A percentile compares a stretch with the other conserved stretches of the same genome.
Evolutionary conservation across 2,113 vertebrate genomes (phyloP).

Genomic region (Pterocles gutturalis): DNA sequence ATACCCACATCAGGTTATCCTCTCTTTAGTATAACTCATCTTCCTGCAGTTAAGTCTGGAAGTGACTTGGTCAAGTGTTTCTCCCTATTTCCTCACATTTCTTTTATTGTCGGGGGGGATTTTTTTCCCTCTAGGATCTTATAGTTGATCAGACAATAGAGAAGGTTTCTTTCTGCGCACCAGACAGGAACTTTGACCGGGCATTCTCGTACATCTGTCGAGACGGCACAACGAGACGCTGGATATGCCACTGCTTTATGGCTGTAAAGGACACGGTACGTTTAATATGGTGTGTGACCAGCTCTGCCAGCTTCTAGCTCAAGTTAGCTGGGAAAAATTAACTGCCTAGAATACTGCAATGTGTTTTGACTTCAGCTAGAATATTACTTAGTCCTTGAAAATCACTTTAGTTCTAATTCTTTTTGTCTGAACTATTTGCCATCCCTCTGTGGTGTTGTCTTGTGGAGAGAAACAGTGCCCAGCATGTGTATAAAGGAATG

Average conservation of each 20-base stretch:
- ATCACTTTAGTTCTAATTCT: not conserved
- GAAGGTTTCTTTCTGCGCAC: conserved; percentile 99
- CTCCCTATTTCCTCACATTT: not conserved
- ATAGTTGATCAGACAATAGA: conserved; percentile 99
- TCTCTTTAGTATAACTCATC: not conserved
- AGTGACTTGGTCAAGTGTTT: not conserved
- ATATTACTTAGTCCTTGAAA: not conserved
- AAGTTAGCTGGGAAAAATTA: not conserved
- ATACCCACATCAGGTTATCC: not conserved
- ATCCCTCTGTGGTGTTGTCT: not conserved
- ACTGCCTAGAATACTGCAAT: not conserved
- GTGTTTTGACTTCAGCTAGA: not conserved
- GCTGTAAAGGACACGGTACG: conserved; percentile 97
- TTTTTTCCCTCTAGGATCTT: conserved; percentile 85
- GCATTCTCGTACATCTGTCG: conserved; percentile 99
- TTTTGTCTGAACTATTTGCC: not conserved
- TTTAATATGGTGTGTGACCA: not conserved
- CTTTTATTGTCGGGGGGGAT: not conserved
- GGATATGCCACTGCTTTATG: conserved; percentile 99
- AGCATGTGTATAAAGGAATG: not conserved
- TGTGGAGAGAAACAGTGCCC: not conserved
- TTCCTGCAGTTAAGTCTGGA: not conserved
- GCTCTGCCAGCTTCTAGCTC: not conserved
- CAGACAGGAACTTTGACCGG: conserved; percentile 96
- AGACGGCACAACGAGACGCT: conserved; percentile 97